Percentiles rank a stretch among this genome's conserved stretches.
phyloP scores from a whole-genome alignment of 2,888 invertebrate species.

The Tortricodes alternella region DNA sequence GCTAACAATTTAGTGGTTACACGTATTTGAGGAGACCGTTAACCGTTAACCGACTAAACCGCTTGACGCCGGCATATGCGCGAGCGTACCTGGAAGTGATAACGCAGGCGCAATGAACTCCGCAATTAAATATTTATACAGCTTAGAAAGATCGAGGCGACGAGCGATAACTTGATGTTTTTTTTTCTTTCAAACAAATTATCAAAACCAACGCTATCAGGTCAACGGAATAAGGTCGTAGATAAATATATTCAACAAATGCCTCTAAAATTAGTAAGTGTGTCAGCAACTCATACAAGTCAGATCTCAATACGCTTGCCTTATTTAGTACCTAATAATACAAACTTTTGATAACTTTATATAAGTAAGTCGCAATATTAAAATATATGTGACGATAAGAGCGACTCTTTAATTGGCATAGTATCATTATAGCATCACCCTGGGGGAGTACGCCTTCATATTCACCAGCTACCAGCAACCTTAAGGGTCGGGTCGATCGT shows the following conservation, averaged over 20 bases:
- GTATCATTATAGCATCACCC: no score
- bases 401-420: no score
- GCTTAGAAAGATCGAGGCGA: constrained; percentile 47
- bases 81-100: constrained; percentile 50
- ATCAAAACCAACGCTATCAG: background rate
- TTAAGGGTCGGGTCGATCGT: no score
- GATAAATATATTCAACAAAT: constrained; percentile 20
- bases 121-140: constrained; percentile 60
- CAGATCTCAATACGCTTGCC: background rate
- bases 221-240: constrained; percentile 17
- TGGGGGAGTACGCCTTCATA: no score
- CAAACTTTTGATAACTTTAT: constrained; percentile 5
- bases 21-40: constrained; percentile 23
- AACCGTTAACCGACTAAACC: constrained; percentile 12
- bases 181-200: constrained; percentile 12
- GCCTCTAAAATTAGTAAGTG: constrained; percentile 9
- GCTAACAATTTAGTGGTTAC: no score
- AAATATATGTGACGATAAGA: background rate
- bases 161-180: constrained; percentile 41
- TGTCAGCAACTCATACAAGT: constrained; percentile 3
- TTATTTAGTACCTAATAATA: background rate
- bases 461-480: no score
- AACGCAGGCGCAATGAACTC: constrained; percentile 59
- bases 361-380: no score
- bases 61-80: background rate